phyloP scores from a whole-genome alignment of 2,888 invertebrate genomes.

The Elgonia sp. region DNA sequence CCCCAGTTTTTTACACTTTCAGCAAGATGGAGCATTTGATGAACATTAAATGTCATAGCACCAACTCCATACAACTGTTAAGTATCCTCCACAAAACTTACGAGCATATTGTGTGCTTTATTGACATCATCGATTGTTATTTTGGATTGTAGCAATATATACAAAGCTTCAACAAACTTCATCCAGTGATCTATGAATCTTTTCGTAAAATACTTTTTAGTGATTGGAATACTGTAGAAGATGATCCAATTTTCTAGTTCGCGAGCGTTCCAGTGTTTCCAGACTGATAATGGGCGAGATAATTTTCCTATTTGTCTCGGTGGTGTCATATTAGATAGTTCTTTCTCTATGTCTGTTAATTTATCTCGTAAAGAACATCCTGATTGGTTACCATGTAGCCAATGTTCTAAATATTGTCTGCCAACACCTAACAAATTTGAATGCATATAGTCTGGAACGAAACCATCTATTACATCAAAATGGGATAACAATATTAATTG shows the following conservation, averaged over 20 bases:
- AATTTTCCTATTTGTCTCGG: conserved; percentile 35
- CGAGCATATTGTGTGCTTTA: not conserved
- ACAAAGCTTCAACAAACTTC: not conserved
- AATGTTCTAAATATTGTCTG: conserved; percentile 64
- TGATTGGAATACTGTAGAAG: conserved; percentile 39
- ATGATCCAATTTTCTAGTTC: conserved; percentile 7
- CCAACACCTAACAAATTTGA: conserved; percentile 64
- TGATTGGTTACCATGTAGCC: conserved; percentile 40
- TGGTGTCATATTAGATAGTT: conserved; percentile 33
- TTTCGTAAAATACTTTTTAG: not conserved
- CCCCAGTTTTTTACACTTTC: conserved; percentile 34
- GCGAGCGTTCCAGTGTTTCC: conserved; percentile 49
- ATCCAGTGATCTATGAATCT: not conserved
- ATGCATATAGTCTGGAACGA: conserved; percentile 77
- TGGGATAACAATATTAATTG: conserved; percentile 46
- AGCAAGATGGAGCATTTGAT: conserved; percentile 19
- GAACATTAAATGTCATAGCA: conserved; percentile 28
- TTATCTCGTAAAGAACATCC: conserved; percentile 5
- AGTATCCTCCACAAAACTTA: conserved; percentile 2
- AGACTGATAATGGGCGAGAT: conserved; percentile 33
- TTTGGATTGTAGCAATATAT: not conserved
- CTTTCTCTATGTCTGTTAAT: conserved; percentile 1
- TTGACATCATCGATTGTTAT: not conserved
- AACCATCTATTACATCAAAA: conserved; percentile 71
- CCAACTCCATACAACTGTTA: conserved; percentile 24